Evolutionary conservation across 2,113 vertebrate genomes (phyloP), one percentile per base, ranked within the genome.

Genomic region (Dermatemys mawii): DNA sequence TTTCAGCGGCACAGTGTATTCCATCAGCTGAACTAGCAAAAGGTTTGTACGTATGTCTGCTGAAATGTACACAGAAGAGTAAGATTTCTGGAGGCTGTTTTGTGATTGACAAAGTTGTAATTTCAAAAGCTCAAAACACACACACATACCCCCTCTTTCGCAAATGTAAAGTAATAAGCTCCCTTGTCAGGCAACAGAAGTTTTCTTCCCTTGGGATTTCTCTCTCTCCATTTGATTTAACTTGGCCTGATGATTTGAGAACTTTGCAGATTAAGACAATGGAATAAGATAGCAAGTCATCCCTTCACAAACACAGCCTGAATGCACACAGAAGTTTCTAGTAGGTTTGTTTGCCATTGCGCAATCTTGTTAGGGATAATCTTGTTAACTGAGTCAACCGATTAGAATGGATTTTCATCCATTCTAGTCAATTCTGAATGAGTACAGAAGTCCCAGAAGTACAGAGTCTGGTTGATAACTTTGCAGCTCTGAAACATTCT

Each of bases 331-430:
- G 80, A 1, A 3, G 55, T 2, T 5, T 73, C 83, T 89, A 67
- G 14, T 0, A 13, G 67, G 12, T 0, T 0, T 0, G 4, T 29
- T 32, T 2, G 5, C 11, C 2, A 0, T 7, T 7, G 46, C 6
- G 32, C 92, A 90, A 1, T 82, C 49, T 49, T 60, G 5, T 51
- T 44, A 51, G 83, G 90, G 87, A 53, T 88, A 91, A 83, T 41
- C 78, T 95, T 70, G 88, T 95, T 95, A 88, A 92, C 76, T 91
- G 46, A 38, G 88, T 55, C 48, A 88, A 89, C 57, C 87, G 91
- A 29, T 94, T 93, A 96, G 90, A 76, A 93, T 84, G 79, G 87
- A 90, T 93, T 57, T 86, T 67, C 50, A 48, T 90, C 53, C 75
- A 26, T 88, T 79, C 81, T 81, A 78, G 87, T 95, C 92, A 89